Base-by-base conservation (phyloP, 2,888 invertebrate genomes). In the Magallana nippona region DNA sequence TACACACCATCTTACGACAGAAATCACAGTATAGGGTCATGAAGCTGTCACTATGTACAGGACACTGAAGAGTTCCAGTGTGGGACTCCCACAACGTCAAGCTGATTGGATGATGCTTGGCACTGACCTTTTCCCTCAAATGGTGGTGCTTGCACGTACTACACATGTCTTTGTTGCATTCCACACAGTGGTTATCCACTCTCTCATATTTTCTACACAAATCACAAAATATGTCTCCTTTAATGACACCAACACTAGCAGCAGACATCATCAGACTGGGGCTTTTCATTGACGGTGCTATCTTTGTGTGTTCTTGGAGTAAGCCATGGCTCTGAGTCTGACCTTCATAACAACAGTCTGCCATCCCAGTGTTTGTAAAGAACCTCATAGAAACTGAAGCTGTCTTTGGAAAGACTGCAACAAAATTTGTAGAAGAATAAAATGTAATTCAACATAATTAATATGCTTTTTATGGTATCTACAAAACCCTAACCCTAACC, bases 111-210 rank as follows among this genome's bases (percentile, higher is more conserved):
- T 60, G 58, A 56, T 82, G 82, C 22, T 27, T 55, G 3, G 22
- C 13, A n/a, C 55, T 71, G 22, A 71, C 55, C 55, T 82, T 82
- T 13, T n/a, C 19, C 58, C 82, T 58, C 55, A 55, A 19, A 22
- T 82, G 82, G 13, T 55, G 63, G 10, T 19, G 63, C 55, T 71
- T 71, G 56, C 82, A 82, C 44, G 13, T 5, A 19, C 55, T 60
- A 55, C 82, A 82, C 60, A 82, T 55, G 22, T 82, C 71, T 55
- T 77, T 71, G 56, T 56, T 55, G 27, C 82, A 82, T 71, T 82
- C 82, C 62, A 71, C 55, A 60, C 82, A 82, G 62, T 63, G 55
- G 10, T 55, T 55, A 27, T 82, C 71, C 63, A 82, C 82, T 8
- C 77, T 71, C 19, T 63, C 71, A 10, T 22, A 44, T 32, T 17